Evolutionary conservation across 2,888 invertebrate genomes (phyloP).

Genomic region (Caenorhabditis afra): DNA sequence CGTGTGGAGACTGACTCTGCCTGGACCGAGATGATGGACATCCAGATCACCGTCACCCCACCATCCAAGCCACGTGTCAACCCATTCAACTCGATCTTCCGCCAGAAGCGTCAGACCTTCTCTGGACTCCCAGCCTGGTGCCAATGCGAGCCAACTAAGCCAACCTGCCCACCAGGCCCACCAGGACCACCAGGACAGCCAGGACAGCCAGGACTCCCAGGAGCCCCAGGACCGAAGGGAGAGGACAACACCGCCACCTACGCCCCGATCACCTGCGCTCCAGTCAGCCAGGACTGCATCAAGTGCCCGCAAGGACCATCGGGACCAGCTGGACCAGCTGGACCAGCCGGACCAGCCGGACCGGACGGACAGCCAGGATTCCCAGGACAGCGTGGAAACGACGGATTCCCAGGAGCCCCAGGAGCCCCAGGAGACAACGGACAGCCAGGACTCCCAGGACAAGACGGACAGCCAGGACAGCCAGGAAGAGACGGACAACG

Average conservation of each 20-base stretch:
- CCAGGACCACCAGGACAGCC: constrained; percentile 72
- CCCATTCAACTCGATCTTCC: constrained; percentile 78
- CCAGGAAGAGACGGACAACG: constrained; percentile 70
- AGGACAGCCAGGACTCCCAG: constrained; percentile 68
- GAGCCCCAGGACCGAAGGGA: constrained; percentile 71
- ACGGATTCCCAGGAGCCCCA: constrained; percentile 69
- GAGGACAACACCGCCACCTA: constrained; percentile 71
- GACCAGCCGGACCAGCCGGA: constrained; percentile 72
- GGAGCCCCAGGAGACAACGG: constrained; percentile 74
- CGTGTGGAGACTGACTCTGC: constrained; percentile 79
- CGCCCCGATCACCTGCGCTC: constrained; percentile 74
- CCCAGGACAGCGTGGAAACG: constrained; percentile 50
- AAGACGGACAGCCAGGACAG: constrained; percentile 66
- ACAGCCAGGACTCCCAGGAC: constrained; percentile 67
- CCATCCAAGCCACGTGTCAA: constrained; percentile 75
- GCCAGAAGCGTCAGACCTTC: constrained; percentile 74
- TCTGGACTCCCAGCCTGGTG: constrained; percentile 77
- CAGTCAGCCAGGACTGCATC: constrained; percentile 69
- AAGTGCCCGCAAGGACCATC: constrained; percentile 76
- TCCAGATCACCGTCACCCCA: constrained; percentile 78
- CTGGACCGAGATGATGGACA: constrained; percentile 79
- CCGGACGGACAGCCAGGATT: constrained; percentile 72
- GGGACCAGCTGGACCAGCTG: constrained; percentile 73
- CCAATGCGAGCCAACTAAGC: constrained; percentile 78
- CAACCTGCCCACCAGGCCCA: constrained; percentile 72